Base-by-base conservation (phyloP, 2,113 vertebrate genomes). In the Delphinus delphis region DNA sequence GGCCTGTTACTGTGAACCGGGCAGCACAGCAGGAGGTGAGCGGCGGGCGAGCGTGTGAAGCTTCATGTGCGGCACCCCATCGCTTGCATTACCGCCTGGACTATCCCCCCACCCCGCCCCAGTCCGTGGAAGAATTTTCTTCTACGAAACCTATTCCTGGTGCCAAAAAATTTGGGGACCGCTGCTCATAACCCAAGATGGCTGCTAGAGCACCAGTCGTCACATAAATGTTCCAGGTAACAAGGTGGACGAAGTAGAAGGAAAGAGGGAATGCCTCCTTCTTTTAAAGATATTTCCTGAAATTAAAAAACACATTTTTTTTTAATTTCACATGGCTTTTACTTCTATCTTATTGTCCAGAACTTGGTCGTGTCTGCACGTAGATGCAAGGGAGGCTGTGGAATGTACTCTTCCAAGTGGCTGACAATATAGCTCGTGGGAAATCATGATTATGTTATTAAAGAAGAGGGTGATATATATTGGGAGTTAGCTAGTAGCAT, bases 11-110 rank as follows among this genome's bases (percentile, higher is more conserved):
- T 53, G 53, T 53, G 53, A 53, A 18, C 15, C 15, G 1, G 53
- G 53, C 15, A 17, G 15, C 53, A 53, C 53, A 53, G 15, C 15
- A 53, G 53, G 53, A 53, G 15, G 15, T 53, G 53, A 53, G 53
- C 15, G 53, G 53, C 1, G 53, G 53, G 5, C 5, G 15, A 53
- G 53, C 53, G 1, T 17, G 15, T 6, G 15, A 53, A 53, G 53
- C 15, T 53, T 53, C 53, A 17, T 17, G 15, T 53, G 53, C 53
- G 1, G 53, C 53, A 15, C 53, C 53, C 53, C 15, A 17, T 53
- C 1, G 5, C 53, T 53, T 5, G 15, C 53, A 6, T 53, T 0
- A 53, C 53, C 5, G 0, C 15, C 53, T 53, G 53, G 5, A 53
- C 53, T 17, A 18, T 53, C 15, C 53, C 5, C 15, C 53, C 5